Evolutionary conservation across 2,888 invertebrate species (phyloP), one percentile per base, ranked within the genome.

Genomic region (Dorcus hopei): DNA sequence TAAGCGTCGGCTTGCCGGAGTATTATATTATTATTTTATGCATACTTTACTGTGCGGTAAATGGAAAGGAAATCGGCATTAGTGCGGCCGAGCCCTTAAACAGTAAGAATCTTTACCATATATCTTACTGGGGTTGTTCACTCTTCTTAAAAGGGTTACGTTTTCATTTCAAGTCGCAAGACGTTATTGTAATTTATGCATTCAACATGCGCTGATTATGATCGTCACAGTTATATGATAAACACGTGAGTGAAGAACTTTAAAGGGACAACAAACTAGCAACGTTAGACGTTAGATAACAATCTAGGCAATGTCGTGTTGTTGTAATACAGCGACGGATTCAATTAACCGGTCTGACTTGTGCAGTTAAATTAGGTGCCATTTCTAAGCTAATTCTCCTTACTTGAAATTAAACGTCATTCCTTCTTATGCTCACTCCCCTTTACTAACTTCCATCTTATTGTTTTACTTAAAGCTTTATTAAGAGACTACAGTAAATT

Each of bases 11-110:
- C 74, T 74, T 72, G 72, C 70, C 63, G 69, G 74, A 74, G 76
- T 33, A 33, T 78, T 76, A 77, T 76, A 78, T 77, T 78, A 79
- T 78, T 78, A 78, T 78, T 79, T 79, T 78, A 78, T 78, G 78
- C 77, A 74, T 74, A 76, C 75, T 76, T 75, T 76, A 70, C 72
- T 73, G 72, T 69, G 68, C 66, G 66, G 68, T 70, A 76, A 77
- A 77, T 75, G 77, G 77, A 69, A 72, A 73, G 74, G 73, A 75
- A 76, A 76, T 77, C 73, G 68, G 69, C 59, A 61, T 66, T 67
- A 64, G 65, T 57, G 61, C 45, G 54, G 6, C 26, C 7, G 26
- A 33, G 26, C 26, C 26, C 26, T 33, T 7, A 33, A 33, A 33
- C 26, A 33, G 26, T 33, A 33, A 33, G 26, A 33, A 33, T 33